Conservation (phyloP, 2,888 invertebrate genomes). For the Steromphala cineraria region DNA sequence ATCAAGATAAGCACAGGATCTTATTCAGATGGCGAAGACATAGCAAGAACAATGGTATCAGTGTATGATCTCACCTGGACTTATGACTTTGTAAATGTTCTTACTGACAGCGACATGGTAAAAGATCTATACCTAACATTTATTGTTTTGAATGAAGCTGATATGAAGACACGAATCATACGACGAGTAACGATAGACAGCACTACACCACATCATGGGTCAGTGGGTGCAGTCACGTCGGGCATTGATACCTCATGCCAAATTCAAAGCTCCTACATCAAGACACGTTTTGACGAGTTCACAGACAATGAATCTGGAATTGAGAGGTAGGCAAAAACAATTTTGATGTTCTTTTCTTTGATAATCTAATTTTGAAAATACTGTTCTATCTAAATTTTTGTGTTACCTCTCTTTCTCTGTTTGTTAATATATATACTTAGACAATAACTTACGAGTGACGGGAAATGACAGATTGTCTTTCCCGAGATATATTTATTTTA, state of each 20-base stretch:
- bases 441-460: no score
- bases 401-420: no score
- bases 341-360: no score
- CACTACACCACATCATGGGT: conserved; percentile 36
- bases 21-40: conserved; percentile 25
- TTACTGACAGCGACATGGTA: not conserved
- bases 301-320: conserved; percentile 45
- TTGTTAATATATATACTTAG: no score
- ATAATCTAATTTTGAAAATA: no score
- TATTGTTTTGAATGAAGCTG: conserved; percentile 39
- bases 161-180: conserved; percentile 30
- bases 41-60: conserved; percentile 26
- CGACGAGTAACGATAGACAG: conserved; percentile 39
- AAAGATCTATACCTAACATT: conserved; percentile 33
- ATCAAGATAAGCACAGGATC: conserved; percentile 20
- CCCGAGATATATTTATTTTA: no score
- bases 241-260: conserved; percentile 38
- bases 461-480: no score
- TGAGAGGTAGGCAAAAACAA: conserved; percentile 29
- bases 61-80: conserved; percentile 24
- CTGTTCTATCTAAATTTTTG: no score
- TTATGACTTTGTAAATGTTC: conserved; percentile 23
- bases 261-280: conserved; percentile 41
- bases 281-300: conserved; percentile 29
- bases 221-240: conserved; percentile 41